These are phyloP conservation scores for Ophonus ardosiacus DNA, from an alignment of 2,888 invertebrate species.

Conservation along the genomic window DNA sequence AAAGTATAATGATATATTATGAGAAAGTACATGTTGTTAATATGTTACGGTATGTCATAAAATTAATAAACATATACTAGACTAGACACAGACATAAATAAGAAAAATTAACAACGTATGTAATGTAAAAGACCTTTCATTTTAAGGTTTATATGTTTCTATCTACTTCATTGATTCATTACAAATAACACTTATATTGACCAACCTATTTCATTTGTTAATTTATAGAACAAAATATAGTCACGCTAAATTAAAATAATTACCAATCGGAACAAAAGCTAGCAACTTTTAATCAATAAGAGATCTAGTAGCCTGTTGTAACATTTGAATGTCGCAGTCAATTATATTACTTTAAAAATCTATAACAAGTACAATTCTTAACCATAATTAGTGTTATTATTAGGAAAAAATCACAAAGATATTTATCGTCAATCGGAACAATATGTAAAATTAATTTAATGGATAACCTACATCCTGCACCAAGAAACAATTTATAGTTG, in stretches of 20 bases:
- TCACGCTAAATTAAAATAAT: constrained; percentile 3
- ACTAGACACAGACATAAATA: background rate
- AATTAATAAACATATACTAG: background rate
- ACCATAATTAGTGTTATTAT: background rate
- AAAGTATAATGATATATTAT: background rate
- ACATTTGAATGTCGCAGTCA: background rate
- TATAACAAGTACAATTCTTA: constrained; percentile 8
- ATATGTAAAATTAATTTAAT: constrained; percentile 7
- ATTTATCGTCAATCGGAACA: background rate
- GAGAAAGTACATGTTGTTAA: background rate
- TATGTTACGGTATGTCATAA: background rate
- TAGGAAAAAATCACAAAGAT: background rate
- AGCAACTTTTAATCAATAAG: background rate
- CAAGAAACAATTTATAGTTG: background rate
- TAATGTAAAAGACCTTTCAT: background rate
- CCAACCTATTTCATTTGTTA: background rate
- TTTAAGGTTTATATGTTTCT: background rate
- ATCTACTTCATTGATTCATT: background rate
- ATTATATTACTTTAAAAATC: background rate
- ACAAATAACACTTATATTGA: background rate
- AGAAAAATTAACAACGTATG: no score
- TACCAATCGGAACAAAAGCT: background rate
- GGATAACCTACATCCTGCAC: background rate
- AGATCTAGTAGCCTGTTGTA: background rate
- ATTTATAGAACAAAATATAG: background rate